A percentile compares a stretch with the other conserved stretches of the same genome.
Conservation (phyloP, 2,113 vertebrate genomes). For the Tiliqua scincoides region DNA sequence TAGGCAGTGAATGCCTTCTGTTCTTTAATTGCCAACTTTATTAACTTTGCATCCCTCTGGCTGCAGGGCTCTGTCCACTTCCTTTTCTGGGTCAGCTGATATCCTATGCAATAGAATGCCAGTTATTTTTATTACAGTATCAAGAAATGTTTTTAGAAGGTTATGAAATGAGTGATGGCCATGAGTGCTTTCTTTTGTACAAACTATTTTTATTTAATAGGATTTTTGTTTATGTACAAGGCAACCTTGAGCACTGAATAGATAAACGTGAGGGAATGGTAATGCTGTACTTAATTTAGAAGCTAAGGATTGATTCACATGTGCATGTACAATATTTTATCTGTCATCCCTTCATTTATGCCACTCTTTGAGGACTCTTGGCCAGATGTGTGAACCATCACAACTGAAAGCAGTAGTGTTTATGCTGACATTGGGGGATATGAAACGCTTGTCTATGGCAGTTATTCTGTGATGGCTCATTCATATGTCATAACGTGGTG, state of each 20-base stretch:
- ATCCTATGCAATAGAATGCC: slow-evolving; percentile 13
- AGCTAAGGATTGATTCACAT: background rate
- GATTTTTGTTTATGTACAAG: background rate
- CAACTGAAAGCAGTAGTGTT: background rate
- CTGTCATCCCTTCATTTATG: background rate
- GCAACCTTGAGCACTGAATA: background rate
- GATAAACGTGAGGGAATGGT: background rate
- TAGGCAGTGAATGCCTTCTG: slow-evolving; percentile 42
- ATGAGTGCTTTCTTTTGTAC: slow-evolving; percentile 4
- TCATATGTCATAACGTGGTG: background rate
- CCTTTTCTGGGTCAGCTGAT: slow-evolving; percentile 6
- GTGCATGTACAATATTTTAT: background rate
- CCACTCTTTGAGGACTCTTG: background rate
- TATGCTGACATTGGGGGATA: background rate
- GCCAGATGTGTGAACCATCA: background rate
- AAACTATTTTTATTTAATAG: background rate
- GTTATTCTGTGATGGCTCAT: background rate
- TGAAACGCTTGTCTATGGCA: background rate
- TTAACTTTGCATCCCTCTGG: slow-evolving; percentile 19
- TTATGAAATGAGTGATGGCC: background rate
- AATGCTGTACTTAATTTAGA: background rate
- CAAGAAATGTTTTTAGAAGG: slow-evolving; percentile 4
- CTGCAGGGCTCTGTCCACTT: slow-evolving; percentile 34
- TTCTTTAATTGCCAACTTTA: slow-evolving; percentile 54
- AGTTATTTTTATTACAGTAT: background rate